A percentile compares a stretch with the other conserved stretches of the same genome.
Conservation (phyloP, 2,797 vertebrate species). For the Phrynocephalus forsythii region DNA sequence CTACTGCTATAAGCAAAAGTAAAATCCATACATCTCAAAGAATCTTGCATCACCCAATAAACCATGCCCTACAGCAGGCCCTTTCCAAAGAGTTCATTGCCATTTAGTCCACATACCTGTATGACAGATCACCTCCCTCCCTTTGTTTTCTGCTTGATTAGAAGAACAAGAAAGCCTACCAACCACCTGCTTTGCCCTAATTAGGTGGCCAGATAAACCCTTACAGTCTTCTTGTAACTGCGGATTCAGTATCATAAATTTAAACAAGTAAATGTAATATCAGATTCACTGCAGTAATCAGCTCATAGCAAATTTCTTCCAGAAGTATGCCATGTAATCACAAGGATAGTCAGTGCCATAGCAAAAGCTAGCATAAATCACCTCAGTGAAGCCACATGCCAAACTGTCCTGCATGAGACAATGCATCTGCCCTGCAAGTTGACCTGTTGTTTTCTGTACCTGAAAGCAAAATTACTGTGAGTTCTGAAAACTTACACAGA, state of each 20-base stretch:
- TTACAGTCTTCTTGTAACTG: neutral
- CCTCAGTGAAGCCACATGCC: too few species aligned
- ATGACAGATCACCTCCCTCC: neutral
- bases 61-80: too few species aligned
- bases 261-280: too few species aligned
- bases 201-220: neutral
- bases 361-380: neutral
- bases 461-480: neutral
- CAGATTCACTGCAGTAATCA: too few species aligned
- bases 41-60: neutral
- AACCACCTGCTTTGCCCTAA: neutral
- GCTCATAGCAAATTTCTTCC: too few species aligned
- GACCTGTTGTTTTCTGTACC: neutral
- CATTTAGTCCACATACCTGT: neutral
- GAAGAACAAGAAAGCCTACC: neutral
- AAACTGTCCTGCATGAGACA: neutral
- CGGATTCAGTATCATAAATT: neutral
- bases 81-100: neutral
- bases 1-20: neutral
- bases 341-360: neutral
- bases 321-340: neutral
- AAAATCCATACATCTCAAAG: neutral
- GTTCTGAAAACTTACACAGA: too few species aligned
- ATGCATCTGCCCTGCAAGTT: too few species aligned
- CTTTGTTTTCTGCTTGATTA: neutral